Percentiles rank a stretch among this genome's conserved stretches.
These are phyloP conservation scores for Drymodes brunneopygia DNA, from an alignment of 2,113 vertebrate genomes.

Conservation along the genomic window DNA sequence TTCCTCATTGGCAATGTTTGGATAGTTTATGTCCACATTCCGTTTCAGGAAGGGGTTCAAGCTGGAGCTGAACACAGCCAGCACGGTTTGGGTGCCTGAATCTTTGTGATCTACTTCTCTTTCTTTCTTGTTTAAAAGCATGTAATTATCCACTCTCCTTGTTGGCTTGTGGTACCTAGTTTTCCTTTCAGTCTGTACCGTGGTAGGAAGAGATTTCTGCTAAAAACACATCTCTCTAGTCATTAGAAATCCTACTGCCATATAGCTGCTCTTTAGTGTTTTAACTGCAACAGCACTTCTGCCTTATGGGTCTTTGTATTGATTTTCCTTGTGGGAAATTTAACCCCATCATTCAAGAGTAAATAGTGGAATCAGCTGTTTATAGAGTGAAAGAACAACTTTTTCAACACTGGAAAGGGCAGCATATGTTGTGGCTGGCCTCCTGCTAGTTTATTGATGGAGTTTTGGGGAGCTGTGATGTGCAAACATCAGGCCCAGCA, in stretches of 20 bases:
- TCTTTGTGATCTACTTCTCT: not conserved
- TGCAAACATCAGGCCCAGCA: not conserved
- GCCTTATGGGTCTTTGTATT: constrained; percentile 39
- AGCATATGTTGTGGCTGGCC: not conserved
- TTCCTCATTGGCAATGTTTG: not conserved
- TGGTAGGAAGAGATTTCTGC: not conserved
- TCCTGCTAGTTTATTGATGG: not conserved
- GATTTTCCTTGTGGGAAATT: constrained; percentile 53
- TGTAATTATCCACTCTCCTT: not conserved
- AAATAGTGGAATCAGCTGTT: constrained; percentile 32
- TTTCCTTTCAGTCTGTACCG: not conserved
- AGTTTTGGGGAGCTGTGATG: not conserved
- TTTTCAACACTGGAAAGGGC: not conserved
- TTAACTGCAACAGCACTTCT: constrained; percentile 23
- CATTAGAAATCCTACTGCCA: constrained; percentile 29
- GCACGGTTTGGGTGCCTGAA: not conserved
- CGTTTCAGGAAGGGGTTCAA: not conserved
- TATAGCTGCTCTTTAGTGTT: constrained; percentile 32
- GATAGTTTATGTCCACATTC: not conserved
- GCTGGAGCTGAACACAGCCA: not conserved
- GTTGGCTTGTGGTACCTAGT: not conserved
- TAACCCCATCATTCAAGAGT: constrained; percentile 51
- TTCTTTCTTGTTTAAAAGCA: not conserved
- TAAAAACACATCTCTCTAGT: not conserved
- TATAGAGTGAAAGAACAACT: not conserved